Percentiles rank a stretch among this genome's conserved stretches.
These are phyloP conservation scores for Mastacembelus armatus DNA, from an alignment of 2,797 vertebrate species.

Conservation along the genomic window DNA sequence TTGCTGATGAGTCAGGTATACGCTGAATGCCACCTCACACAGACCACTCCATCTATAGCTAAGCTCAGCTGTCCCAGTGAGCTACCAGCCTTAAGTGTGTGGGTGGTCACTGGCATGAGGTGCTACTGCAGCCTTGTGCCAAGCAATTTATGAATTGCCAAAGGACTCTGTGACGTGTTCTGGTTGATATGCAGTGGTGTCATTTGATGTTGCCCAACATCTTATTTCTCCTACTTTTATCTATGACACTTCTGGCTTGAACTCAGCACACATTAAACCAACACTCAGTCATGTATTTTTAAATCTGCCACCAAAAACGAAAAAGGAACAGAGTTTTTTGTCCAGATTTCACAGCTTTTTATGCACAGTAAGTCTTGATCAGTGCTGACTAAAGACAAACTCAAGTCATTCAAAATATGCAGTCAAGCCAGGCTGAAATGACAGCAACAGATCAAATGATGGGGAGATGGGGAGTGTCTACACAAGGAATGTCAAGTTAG, in stretches of 20 bases:
- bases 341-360: slow-evolving; percentile 26
- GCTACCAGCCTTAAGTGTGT: slow-evolving; percentile 39
- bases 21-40: slow-evolving; percentile 52
- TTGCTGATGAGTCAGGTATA: slow-evolving; percentile 58
- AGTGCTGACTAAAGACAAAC: slow-evolving; percentile 20
- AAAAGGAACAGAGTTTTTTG: slow-evolving; percentile 10
- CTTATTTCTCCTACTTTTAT: slow-evolving; percentile 41
- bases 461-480: slow-evolving; percentile 4
- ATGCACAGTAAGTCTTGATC: slow-evolving; percentile 21
- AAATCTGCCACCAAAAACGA: slow-evolving; percentile 17
- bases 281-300: slow-evolving; percentile 31
- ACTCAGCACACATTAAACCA: slow-evolving; percentile 33
- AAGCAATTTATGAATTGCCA: slow-evolving; percentile 50
- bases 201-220: slow-evolving; percentile 60
- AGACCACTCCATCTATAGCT: slow-evolving; percentile 28
- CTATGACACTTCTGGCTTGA: slow-evolving; percentile 27
- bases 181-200: slow-evolving; percentile 44
- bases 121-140: slow-evolving; percentile 35
- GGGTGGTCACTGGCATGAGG: slow-evolving; percentile 45
- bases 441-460: slow-evolving; percentile 31
- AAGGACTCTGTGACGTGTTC: slow-evolving; percentile 37
- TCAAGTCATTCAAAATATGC: slow-evolving; percentile 25
- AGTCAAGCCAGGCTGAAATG: slow-evolving; percentile 21
- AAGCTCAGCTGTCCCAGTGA: slow-evolving; percentile 45
- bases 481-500: slow-evolving; percentile 47